These are phyloP conservation scores for Heterochromis multidens DNA, from an alignment of 2,113 vertebrate genomes.

Conservation along the genomic window DNA sequence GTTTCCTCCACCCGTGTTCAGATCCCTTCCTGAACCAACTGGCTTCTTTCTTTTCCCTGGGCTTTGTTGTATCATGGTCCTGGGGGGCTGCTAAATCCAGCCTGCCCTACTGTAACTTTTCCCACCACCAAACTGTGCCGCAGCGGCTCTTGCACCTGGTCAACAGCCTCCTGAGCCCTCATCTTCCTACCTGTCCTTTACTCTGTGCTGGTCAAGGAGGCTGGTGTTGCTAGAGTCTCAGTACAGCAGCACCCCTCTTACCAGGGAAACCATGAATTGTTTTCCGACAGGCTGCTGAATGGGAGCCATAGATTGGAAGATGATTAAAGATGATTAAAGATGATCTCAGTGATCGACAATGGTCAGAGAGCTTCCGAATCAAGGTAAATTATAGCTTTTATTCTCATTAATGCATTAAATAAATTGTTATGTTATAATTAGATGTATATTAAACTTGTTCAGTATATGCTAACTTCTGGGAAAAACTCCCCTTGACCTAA, in stretches of 20 bases:
- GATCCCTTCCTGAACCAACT: neutral
- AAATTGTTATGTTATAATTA: neutral
- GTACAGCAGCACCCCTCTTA: neutral
- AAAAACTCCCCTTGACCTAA: neutral
- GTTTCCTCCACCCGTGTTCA: neutral
- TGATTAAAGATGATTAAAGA: too few relatives aligned
- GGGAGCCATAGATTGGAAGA: neutral
- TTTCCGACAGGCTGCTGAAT: neutral
- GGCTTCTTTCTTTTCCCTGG: neutral
- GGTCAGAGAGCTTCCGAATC: neutral
- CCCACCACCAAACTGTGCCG: fast-evolving
- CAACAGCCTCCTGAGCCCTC: neutral
- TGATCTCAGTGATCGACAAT: neutral
- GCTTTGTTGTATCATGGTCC: neutral
- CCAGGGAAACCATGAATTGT: fast-evolving
- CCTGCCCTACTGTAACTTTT: too few relatives aligned
- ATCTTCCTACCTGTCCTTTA: neutral
- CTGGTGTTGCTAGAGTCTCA: too few relatives aligned
- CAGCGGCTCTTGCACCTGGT: neutral
- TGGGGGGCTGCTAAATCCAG: neutral
- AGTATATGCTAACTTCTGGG: too few relatives aligned
- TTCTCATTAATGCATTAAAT: neutral
- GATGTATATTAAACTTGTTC: too few relatives aligned
- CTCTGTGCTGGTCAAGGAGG: neutral
- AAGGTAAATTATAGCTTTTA: neutral